phyloP scores from a whole-genome alignment of 2,888 invertebrate genomes.

The Andrena bicolor region DNA sequence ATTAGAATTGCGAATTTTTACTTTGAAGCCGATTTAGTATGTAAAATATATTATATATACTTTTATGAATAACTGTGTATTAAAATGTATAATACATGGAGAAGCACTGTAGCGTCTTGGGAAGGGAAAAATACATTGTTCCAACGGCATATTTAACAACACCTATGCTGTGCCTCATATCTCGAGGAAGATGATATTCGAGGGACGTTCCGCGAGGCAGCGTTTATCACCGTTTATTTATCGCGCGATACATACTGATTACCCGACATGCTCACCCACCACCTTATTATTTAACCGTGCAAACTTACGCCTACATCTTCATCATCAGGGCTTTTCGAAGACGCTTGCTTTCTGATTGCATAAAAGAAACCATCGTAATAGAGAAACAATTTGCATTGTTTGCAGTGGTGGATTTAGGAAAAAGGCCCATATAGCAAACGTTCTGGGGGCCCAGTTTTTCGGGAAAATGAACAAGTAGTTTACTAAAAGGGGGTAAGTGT shows the following conservation, averaged over 20 bases:
- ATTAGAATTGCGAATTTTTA: too few relatives aligned
- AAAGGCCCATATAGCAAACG: too few relatives aligned
- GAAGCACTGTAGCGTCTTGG: conserved; percentile 8
- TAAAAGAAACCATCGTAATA: conserved; percentile 7
- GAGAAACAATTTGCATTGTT: not conserved
- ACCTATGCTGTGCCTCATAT: conserved; percentile 44
- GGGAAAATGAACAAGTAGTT: too few relatives aligned
- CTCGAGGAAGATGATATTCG: conserved; percentile 51
- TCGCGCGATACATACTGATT: conserved; percentile 51
- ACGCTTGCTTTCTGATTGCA: not conserved
- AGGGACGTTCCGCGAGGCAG: conserved; percentile 50
- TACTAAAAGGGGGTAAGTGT: too few relatives aligned
- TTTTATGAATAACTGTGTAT: not conserved
- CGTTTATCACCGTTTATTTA: conserved; percentile 69
- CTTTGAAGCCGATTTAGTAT: too few relatives aligned
- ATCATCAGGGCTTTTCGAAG: conserved; percentile 16
- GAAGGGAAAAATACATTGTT: conserved; percentile 52
- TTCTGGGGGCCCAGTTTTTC: too few relatives aligned
- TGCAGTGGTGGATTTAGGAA: too few relatives aligned
- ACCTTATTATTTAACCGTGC: conserved; percentile 61
- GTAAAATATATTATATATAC: too few relatives aligned
- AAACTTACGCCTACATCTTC: conserved; percentile 49
- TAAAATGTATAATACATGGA: conserved; percentile 11
- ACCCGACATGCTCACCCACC: conserved; percentile 57
- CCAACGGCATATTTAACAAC: conserved; percentile 65